These are phyloP conservation scores for Tokudaia tokunoshimensis DNA, from an alignment of 2,797 vertebrate genomes.

Conservation along the genomic window DNA sequence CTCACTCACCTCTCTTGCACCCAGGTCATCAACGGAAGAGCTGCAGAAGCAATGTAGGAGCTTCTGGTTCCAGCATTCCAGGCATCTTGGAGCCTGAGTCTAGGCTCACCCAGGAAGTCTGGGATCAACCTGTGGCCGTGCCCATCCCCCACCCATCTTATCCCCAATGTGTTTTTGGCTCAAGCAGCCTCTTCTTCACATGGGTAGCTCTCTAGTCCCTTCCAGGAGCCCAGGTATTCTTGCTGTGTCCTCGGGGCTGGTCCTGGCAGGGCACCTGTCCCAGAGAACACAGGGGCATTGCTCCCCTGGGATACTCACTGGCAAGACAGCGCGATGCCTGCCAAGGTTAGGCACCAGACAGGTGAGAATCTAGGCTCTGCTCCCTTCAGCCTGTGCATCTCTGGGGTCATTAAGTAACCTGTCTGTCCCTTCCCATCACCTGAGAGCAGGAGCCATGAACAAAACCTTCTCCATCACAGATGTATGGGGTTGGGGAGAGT, in stretches of 20 bases:
- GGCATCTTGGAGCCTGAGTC: too few species aligned
- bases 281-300: background rate
- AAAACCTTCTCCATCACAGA: background rate
- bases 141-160: background rate
- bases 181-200: fast-evolving
- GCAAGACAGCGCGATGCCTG: background rate
- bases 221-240: background rate
- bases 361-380: background rate
- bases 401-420: background rate
- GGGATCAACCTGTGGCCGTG: background rate
- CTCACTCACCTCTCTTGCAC: background rate
- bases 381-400: background rate
- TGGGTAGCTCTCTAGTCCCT: background rate
- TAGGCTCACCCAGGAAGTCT: background rate
- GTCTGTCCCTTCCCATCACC: background rate
- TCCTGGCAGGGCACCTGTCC: background rate
- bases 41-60: too few species aligned
- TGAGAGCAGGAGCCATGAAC: background rate
- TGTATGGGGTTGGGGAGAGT: background rate
- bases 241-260: background rate
- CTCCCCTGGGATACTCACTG: background rate
- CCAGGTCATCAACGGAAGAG: background rate
- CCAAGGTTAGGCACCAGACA: background rate
- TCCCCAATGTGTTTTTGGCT: background rate
- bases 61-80: background rate